Evolutionary conservation across 2,888 invertebrate species (phyloP).

Genomic region (Busseola fusca): DNA sequence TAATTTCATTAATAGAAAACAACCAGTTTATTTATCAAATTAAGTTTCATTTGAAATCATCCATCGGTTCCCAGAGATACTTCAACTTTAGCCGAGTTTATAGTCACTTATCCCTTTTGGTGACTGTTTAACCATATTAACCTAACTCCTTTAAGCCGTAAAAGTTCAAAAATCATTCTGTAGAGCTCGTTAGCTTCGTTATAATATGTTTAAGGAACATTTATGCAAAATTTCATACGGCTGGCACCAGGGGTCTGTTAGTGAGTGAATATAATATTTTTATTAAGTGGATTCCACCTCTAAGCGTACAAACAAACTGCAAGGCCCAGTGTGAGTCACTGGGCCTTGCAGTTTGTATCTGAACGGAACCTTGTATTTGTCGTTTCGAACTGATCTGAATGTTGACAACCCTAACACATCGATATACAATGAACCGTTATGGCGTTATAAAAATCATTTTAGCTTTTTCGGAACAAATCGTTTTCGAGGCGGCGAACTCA

Average conservation of each 20-base stretch:
- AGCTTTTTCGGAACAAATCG: constrained; percentile 58
- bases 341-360: neutral
- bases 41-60: too few species aligned
- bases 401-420: constrained; percentile 42
- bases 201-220: neutral
- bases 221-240: neutral
- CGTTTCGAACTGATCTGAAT: neutral
- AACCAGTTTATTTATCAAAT: too few species aligned
- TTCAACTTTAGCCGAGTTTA: too few species aligned
- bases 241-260: neutral
- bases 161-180: neutral
- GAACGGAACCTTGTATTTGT: neutral
- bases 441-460: constrained; percentile 65
- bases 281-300: neutral
- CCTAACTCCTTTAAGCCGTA: neutral
- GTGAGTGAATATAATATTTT: neutral
- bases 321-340: too few species aligned
- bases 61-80: too few species aligned
- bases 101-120: too few species aligned
- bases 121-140: neutral
- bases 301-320: too few species aligned
- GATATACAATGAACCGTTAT: constrained; percentile 63
- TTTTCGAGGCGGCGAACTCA: constrained; percentile 40
- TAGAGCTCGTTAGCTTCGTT: neutral
- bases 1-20: too few species aligned